Percentiles rank a stretch among this genome's conserved stretches.
Evolutionary conservation across 2,888 invertebrate species (phyloP).

Genomic region (Rotaria macrura): DNA sequence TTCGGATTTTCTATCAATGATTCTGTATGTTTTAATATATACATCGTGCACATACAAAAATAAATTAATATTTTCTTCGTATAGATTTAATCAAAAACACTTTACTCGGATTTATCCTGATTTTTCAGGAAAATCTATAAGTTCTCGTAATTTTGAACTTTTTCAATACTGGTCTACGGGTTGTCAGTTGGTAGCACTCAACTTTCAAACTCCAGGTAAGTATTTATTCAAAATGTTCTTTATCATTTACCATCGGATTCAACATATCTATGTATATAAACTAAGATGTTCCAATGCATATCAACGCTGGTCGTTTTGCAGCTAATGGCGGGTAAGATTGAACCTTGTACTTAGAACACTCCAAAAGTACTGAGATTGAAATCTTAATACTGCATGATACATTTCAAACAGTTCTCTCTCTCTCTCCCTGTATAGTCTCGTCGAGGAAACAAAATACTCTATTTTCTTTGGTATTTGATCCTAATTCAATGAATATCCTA

Average conservation of each 20-base stretch:
- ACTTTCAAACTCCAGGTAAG: slow-evolving; percentile 4
- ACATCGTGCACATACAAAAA: no score
- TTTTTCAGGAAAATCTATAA: neutral
- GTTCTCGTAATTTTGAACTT: neutral
- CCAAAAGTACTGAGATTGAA: no score
- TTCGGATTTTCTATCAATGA: neutral
- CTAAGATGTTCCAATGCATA: slow-evolving; percentile 2
- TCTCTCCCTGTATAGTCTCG: no score
- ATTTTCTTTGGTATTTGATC: no score
- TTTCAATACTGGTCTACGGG: neutral
- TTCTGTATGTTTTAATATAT: neutral
- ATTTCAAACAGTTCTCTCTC: no score
- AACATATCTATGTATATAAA: neutral
- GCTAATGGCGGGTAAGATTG: neutral
- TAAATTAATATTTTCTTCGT: no score
- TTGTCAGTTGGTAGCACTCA: slow-evolving; percentile 9
- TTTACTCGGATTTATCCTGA: neutral
- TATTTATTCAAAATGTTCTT: neutral
- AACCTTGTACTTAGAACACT: no score
- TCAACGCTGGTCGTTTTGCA: neutral
- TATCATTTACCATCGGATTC: no score
- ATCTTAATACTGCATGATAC: no score
- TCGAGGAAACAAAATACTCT: no score
- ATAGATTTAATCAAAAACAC: slow-evolving; percentile 6
- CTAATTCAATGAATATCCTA: no score